Evolutionary conservation across 2,113 vertebrate species (phyloP).

Genomic region (Fregata magnificens): DNA sequence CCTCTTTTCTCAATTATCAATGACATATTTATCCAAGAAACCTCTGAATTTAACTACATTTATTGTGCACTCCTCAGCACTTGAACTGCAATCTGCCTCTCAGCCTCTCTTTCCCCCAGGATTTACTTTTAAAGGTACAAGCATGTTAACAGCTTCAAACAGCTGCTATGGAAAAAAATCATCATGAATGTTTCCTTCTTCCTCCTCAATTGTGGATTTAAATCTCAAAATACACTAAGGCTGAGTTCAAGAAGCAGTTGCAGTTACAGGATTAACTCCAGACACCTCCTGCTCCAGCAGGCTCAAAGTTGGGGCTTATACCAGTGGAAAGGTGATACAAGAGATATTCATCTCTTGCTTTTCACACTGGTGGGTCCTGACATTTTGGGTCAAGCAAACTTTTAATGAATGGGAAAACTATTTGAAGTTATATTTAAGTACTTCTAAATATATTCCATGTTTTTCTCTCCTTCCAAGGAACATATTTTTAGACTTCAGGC

Average conservation of each 20-base stretch:
- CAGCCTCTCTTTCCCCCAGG: background rate
- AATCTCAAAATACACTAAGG: slow-evolving; percentile 37
- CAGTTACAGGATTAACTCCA: slow-evolving; percentile 52
- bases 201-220: slow-evolving; percentile 24
- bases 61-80: background rate
- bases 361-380: slow-evolving; percentile 31
- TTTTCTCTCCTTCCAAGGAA: background rate
- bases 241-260: slow-evolving; percentile 32
- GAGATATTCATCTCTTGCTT: slow-evolving; percentile 20
- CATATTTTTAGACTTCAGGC: background rate
- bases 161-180: slow-evolving; percentile 44
- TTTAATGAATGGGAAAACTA: slow-evolving; percentile 22
- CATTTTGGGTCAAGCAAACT: slow-evolving; percentile 42
- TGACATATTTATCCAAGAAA: background rate
- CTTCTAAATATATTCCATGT: background rate
- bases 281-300: slow-evolving; percentile 27
- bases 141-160: slow-evolving; percentile 26
- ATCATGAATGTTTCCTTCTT: slow-evolving; percentile 24
- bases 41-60: background rate
- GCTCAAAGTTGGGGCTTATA: background rate
- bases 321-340: slow-evolving; percentile 39
- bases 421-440: slow-evolving; percentile 13
- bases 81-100: background rate
- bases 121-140: slow-evolving; percentile 32
- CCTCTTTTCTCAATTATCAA: background rate